Percentiles rank a stretch among this genome's conserved stretches.
phyloP scores from a whole-genome alignment of 35 echinoderm and acorn worm species.

The Holothuria glaberrima region DNA sequence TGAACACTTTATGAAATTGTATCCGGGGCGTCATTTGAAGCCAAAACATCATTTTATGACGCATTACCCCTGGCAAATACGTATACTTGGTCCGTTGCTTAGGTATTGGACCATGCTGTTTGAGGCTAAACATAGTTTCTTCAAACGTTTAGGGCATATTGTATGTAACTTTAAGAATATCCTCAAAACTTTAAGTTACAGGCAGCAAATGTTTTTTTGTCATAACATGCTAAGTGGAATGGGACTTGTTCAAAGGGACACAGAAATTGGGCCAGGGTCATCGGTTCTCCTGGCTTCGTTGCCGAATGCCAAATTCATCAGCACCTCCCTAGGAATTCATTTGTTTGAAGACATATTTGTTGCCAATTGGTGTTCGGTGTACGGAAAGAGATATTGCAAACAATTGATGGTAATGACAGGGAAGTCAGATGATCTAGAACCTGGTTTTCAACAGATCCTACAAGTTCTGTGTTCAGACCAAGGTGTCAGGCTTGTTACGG shows the following conservation, averaged over 20 bases:
- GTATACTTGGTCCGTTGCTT: constrained; percentile 44
- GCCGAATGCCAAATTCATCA: not conserved
- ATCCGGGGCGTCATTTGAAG: constrained; percentile 39
- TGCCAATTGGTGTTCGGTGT: constrained; percentile 67
- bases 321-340: not conserved
- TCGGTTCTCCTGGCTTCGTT: constrained; percentile 49
- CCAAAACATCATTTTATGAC: constrained; percentile 78
- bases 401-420: constrained; percentile 32
- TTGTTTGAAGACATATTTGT: constrained; percentile 61
- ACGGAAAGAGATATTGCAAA: constrained; percentile 37
- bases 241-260: not conserved
- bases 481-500: constrained; percentile 32
- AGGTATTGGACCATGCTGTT: constrained; percentile 56
- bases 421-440: constrained; percentile 31
- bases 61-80: constrained; percentile 59
- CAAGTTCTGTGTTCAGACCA: not conserved
- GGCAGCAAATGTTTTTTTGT: constrained; percentile 60
- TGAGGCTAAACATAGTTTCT: constrained; percentile 64
- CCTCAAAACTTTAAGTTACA: constrained; percentile 50
- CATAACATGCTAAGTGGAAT: constrained; percentile 42
- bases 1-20: constrained; percentile 9
- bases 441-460: constrained; percentile 24
- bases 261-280: constrained; percentile 58
- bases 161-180: constrained; percentile 74
- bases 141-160: constrained; percentile 62